These are phyloP conservation scores for Tipula confusa DNA, from an alignment of 2,888 invertebrate species.

Conservation along the genomic window DNA sequence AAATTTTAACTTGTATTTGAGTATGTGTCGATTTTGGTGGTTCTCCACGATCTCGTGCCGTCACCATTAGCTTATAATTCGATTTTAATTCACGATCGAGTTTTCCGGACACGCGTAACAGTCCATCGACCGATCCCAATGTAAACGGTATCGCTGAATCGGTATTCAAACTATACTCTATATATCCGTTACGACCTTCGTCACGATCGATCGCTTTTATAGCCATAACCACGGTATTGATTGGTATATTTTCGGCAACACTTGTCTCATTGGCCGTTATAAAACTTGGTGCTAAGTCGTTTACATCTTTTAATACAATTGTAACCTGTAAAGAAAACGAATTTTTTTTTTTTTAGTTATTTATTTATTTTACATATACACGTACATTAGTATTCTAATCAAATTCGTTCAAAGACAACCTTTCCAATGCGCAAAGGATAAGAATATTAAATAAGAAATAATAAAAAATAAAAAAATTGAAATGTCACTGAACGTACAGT, in stretches of 20 bases:
- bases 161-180: conserved; percentile 77
- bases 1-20: conserved; percentile 65
- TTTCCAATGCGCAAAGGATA: not conserved
- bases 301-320: conserved; percentile 81
- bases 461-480: not conserved
- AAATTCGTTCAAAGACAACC: conserved; percentile 12
- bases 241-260: conserved; percentile 77
- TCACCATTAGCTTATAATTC: conserved; percentile 69
- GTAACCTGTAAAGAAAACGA: conserved; percentile 62
- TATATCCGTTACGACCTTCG: conserved; percentile 85
- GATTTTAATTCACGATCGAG: conserved; percentile 78
- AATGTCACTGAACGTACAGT: conserved; percentile 20
- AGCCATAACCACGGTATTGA: conserved; percentile 83
- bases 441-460: not conserved
- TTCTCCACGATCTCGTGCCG: conserved; percentile 85
- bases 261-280: conserved; percentile 72
- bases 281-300: conserved; percentile 87
- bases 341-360: too few species aligned
- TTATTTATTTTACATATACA: not conserved
- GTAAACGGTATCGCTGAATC: conserved; percentile 68
- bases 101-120: conserved; percentile 76
- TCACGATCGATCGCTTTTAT: conserved; percentile 85
- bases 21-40: conserved; percentile 69
- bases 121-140: conserved; percentile 81
- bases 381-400: conserved; percentile 8